Percentiles rank a stretch among this genome's conserved stretches.
Evolutionary conservation across 1,140 invertebrate genomes (phyloP).

Genomic region (Orius laevigatus): DNA sequence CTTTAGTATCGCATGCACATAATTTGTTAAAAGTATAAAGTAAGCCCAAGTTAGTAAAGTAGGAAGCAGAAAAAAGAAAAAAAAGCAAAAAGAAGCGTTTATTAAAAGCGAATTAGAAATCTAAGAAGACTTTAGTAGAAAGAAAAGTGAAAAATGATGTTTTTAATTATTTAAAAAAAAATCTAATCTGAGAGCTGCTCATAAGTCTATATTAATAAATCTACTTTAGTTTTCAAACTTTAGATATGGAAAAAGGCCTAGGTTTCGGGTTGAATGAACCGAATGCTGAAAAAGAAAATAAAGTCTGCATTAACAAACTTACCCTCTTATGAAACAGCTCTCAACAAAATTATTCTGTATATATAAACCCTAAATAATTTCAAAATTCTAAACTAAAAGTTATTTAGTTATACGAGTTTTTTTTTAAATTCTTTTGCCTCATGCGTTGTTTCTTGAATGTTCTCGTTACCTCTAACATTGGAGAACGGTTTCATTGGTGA

Average conservation of each 20-base stretch:
- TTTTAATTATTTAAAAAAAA: too few species aligned
- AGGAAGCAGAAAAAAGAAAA: not conserved
- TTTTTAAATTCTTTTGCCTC: too few species aligned
- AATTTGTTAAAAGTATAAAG: not conserved
- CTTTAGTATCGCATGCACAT: too few species aligned
- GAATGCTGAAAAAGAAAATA: constrained; percentile 41
- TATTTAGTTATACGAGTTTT: too few species aligned
- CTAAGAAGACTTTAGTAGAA: constrained; percentile 7
- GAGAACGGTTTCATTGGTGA: constrained; percentile 10
- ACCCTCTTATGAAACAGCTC: constrained; percentile 1
- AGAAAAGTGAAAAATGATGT: constrained; percentile 12
- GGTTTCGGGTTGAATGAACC: constrained; percentile 44
- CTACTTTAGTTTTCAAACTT: constrained; percentile 28
- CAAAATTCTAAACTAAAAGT: too few species aligned
- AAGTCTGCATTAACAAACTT: constrained; percentile 23
- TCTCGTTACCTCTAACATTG: constrained; percentile 9
- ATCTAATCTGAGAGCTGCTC: constrained; percentile 3
- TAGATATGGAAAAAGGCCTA: constrained; percentile 39
- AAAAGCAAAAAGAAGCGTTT: constrained; percentile 8
- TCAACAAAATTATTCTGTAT: not conserved
- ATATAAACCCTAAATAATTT: not conserved
- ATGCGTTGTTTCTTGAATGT: too few species aligned
- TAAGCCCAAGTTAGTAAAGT: constrained; percentile 4
- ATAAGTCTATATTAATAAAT: constrained; percentile 12
- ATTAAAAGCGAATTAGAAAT: constrained; percentile 5